These are phyloP conservation scores for Tachysurus fulvidraco DNA, from an alignment of 2,113 vertebrate species.

Conservation along the genomic window DNA sequence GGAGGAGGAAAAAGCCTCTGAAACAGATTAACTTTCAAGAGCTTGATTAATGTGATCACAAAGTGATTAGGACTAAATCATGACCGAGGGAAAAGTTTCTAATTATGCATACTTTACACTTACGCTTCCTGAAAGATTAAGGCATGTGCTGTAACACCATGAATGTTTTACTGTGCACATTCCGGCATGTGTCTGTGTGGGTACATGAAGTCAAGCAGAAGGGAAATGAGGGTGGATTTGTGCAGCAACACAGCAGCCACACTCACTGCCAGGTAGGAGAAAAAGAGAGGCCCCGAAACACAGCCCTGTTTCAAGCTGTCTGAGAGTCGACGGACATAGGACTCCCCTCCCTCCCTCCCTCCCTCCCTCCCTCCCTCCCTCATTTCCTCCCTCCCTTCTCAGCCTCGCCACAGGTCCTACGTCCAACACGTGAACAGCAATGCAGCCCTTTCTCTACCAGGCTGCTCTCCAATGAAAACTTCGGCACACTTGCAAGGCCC, in stretches of 20 bases:
- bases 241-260: not conserved
- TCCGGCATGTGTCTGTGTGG: not conserved
- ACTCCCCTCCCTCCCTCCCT: not conserved
- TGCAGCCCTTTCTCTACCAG: constrained; percentile 15
- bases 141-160: not conserved
- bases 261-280: constrained; percentile 14
- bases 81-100: constrained; percentile 5
- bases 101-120: not conserved
- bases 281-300: constrained; percentile 14
- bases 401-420: not conserved
- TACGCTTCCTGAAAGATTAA: not conserved
- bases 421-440: constrained; percentile 33
- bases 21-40: constrained; percentile 23
- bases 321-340: constrained; percentile 29
- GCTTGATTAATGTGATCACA: constrained; percentile 9
- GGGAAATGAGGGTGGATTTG: constrained; percentile 16
- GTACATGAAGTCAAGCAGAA: not conserved
- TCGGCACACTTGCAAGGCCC: constrained; percentile 27
- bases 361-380: not conserved
- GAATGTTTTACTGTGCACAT: not conserved
- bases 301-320: constrained; percentile 36
- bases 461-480: constrained; percentile 37
- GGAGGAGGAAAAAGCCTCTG: not conserved
- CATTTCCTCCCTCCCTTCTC: constrained; percentile 4
- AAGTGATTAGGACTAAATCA: constrained; percentile 24